Evolutionary conservation across 2,888 invertebrate species (phyloP), one percentile per base, ranked within the genome.

Genomic region (Leistus spinibarbis): DNA sequence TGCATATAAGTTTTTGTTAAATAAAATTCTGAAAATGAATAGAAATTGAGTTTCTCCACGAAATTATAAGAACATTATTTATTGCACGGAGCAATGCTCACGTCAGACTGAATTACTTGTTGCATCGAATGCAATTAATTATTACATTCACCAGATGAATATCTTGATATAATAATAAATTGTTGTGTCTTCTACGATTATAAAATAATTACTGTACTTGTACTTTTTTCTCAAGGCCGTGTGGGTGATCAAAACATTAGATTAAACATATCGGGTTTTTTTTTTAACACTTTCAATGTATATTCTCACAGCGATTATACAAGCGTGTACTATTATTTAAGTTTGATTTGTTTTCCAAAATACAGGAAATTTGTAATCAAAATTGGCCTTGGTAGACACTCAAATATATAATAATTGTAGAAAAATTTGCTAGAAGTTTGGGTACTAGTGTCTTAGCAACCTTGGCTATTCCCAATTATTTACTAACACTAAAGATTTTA

Each of bases 11-110:
- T n/a, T n/a, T n/a, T n/a, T n/a, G n/a, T n/a, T n/a, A n/a, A n/a
- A n/a, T n/a, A n/a, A n/a, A n/a, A n/a, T n/a, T n/a, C n/a, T n/a
- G n/a, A n/a, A n/a, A n/a, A n/a, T n/a, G n/a, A n/a, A n/a, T n/a
- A n/a, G n/a, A n/a, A n/a, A n/a, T n/a, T n/a, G n/a, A n/a, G n/a
- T n/a, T n/a, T n/a, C n/a, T n/a, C n/a, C n/a, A n/a, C n/a, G n/a
- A n/a, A n/a, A 53, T 53, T 53, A 53, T 10, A n/a, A n/a, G n/a
- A n/a, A 66, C 19, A 27, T 64, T 10, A 64, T 66, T 20, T 68
- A 62, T 62, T 17, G 20, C 54, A 56, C 54, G 20, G 54, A 40
- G 54, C 54, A 54, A 67, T 67, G 20, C 7, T 67, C 20, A 40
- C 40, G 40, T 40, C 40, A 40, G 13, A 40, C 13, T 40, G 40